Conservation (phyloP, 2,113 vertebrate genomes). For the Meleagris gallopavo region DNA sequence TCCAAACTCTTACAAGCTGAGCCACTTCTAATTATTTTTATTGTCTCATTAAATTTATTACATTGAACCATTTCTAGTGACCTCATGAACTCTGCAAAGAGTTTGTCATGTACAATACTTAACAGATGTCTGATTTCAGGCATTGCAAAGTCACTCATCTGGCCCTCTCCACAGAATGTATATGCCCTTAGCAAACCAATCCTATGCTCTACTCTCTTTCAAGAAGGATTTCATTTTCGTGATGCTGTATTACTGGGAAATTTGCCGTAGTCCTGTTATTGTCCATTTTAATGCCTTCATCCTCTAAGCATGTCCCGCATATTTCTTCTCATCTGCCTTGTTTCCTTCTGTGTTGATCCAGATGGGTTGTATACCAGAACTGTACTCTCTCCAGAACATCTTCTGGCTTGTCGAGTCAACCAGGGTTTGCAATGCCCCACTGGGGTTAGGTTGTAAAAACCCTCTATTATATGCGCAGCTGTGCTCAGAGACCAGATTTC, state of each 20-base stretch:
- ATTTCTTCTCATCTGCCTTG: constrained; percentile 35
- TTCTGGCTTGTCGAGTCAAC: constrained; percentile 34
- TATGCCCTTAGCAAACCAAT: neutral
- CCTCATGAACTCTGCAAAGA: constrained; percentile 52
- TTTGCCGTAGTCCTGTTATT: neutral
- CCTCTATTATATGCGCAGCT: constrained; percentile 32
- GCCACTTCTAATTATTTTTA: constrained; percentile 60
- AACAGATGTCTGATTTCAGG: constrained; percentile 65
- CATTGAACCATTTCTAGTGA: constrained; percentile 43
- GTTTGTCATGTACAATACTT: constrained; percentile 59
- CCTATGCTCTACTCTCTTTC: neutral
- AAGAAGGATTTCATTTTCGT: constrained; percentile 7
- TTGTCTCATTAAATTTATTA: constrained; percentile 64
- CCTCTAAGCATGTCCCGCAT: neutral
- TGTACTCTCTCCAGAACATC: constrained; percentile 12
- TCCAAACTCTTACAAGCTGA: neutral
- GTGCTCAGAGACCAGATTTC: constrained; percentile 33
- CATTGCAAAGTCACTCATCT: constrained; percentile 18
- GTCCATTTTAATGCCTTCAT: constrained; percentile 32
- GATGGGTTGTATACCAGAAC: neutral
- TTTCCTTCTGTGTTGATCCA: constrained; percentile 41
- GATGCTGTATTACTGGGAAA: neutral
- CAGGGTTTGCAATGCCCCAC: neutral
- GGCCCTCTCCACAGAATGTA: neutral
- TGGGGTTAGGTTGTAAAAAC: constrained; percentile 29